Evolutionary conservation across 1,140 invertebrate species (phyloP).

Genomic region (Hestina assimilis): DNA sequence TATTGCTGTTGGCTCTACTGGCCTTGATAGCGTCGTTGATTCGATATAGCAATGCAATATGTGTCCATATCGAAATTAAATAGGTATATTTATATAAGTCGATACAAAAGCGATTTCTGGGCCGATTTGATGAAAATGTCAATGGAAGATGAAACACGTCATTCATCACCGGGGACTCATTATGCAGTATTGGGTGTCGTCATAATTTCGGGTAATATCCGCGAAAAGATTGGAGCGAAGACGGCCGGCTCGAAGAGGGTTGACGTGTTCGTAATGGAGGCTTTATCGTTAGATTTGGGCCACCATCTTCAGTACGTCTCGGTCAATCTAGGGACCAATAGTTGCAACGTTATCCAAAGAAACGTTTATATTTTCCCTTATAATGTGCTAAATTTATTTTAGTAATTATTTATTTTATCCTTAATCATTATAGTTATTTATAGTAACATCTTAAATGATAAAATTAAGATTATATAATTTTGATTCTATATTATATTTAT

Average conservation of each 20-base stretch:
- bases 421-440: too few relatives aligned
- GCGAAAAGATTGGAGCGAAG: constrained; percentile 70
- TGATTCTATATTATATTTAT: too few relatives aligned
- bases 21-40: too few relatives aligned
- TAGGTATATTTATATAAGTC: not conserved
- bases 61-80: too few relatives aligned
- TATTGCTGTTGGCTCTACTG: too few relatives aligned
- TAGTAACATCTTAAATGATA: too few relatives aligned
- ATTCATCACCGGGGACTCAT: constrained; percentile 52
- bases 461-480: too few relatives aligned
- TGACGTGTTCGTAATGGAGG: constrained; percentile 70
- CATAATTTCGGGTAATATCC: constrained; percentile 75
- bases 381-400: too few relatives aligned
- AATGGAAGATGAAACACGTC: constrained; percentile 42
- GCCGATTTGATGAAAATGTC: constrained; percentile 30
- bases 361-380: too few relatives aligned
- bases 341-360: too few relatives aligned
- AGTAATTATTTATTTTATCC: too few relatives aligned
- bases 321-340: not conserved
- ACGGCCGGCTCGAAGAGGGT: constrained; percentile 69
- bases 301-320: not conserved
- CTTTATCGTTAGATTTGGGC: constrained; percentile 52
- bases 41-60: too few relatives aligned
- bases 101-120: constrained; percentile 7
- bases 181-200: constrained; percentile 46